Percentiles rank a stretch among this genome's conserved stretches.
phyloP scores from a whole-genome alignment of 2,113 vertebrate genomes.

The Hepsetus odoe region DNA sequence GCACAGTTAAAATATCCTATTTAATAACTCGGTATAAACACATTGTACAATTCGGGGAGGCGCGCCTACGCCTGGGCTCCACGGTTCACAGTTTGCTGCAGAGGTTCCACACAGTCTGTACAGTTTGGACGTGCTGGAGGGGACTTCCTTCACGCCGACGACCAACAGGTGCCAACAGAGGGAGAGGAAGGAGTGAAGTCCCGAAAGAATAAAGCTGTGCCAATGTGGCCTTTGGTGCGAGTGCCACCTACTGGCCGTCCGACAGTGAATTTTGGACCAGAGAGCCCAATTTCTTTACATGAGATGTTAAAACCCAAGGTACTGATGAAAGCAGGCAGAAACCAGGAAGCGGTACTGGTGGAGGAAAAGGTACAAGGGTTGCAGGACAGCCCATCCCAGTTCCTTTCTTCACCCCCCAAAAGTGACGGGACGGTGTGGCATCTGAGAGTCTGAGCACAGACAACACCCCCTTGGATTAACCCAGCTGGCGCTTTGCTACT shows the following conservation, averaged over 20 bases:
- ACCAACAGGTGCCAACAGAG: neutral
- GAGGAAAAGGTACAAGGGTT: neutral
- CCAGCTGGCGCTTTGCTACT: slow-evolving; percentile 3
- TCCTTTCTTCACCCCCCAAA: neutral
- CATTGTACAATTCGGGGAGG: slow-evolving; percentile 71
- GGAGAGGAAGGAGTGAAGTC: neutral
- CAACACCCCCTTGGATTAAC: neutral
- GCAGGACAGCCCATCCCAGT: neutral
- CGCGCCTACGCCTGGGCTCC: slow-evolving; percentile 58
- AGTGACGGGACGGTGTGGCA: neutral
- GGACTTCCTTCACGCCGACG: neutral
- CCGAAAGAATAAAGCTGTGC: neutral
- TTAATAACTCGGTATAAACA: slow-evolving; percentile 69
- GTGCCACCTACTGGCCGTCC: neutral
- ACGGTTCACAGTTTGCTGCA: slow-evolving; percentile 78
- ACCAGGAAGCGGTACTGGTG: neutral
- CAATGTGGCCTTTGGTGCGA: neutral
- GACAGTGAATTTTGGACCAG: neutral
- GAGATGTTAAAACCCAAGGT: neutral
- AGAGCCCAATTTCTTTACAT: neutral
- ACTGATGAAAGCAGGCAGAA: neutral
- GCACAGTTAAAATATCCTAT: slow-evolving; percentile 56
- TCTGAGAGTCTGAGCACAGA: neutral
- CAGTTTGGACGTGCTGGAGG: slow-evolving; percentile 28
- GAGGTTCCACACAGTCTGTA: slow-evolving; percentile 69